These are phyloP conservation scores for Hylaea fasciaria DNA, from an alignment of 2,888 invertebrate genomes.

Conservation along the genomic window DNA sequence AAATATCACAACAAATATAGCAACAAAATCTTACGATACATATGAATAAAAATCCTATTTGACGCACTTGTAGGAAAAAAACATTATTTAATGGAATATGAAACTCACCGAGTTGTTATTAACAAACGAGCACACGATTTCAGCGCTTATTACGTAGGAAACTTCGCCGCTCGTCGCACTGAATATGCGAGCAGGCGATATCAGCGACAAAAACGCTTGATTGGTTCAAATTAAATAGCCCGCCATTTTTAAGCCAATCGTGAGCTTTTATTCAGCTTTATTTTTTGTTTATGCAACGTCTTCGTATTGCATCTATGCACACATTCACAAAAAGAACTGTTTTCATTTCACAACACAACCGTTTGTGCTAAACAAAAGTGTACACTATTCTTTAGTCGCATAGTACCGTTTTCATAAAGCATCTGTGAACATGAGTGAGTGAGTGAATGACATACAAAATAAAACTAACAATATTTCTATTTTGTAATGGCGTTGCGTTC, in stretches of 20 bases:
- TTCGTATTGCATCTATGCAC: constrained; percentile 65
- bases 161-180: constrained; percentile 75
- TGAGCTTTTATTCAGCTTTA: constrained; percentile 68
- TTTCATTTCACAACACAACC: constrained; percentile 55
- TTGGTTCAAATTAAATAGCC: constrained; percentile 77
- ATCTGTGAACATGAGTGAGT: constrained; percentile 46
- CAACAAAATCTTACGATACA: constrained; percentile 16
- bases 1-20: constrained; percentile 59
- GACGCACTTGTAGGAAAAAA: constrained; percentile 28
- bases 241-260: constrained; percentile 76
- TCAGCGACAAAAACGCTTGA: constrained; percentile 62
- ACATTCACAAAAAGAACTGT: constrained; percentile 66
- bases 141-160: constrained; percentile 84
- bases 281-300: constrained; percentile 80
- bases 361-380: constrained; percentile 46
- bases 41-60: constrained; percentile 7
- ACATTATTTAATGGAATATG: constrained; percentile 56
- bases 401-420: constrained; percentile 41
- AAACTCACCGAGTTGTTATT: constrained; percentile 80
- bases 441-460: constrained; percentile 52
- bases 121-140: constrained; percentile 81
- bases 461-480: constrained; percentile 40
- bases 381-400: constrained; percentile 39
- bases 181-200: constrained; percentile 72
- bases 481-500: constrained; percentile 60